phyloP scores from a whole-genome alignment of 2,797 vertebrate species.

The Lagodon rhomboides region DNA sequence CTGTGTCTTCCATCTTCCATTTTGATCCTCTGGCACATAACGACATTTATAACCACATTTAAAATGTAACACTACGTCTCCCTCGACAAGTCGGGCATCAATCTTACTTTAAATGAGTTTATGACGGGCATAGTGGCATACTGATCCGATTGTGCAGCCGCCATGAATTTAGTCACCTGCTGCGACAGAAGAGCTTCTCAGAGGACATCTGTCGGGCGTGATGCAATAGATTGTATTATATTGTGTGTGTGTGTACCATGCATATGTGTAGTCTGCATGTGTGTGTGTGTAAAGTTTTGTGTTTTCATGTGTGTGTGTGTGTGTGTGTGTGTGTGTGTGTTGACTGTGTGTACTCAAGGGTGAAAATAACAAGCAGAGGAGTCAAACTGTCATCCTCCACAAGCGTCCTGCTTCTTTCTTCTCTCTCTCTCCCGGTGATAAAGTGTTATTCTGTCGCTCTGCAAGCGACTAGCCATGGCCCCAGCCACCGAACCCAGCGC shows the following conservation, averaged over 20 bases:
- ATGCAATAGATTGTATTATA: slow-evolving; percentile 11
- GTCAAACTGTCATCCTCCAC: slow-evolving; percentile 70
- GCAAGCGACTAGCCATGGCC: slow-evolving; percentile 52
- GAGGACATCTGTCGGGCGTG: slow-evolving; percentile 31
- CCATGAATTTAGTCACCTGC: slow-evolving; percentile 39
- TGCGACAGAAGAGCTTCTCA: slow-evolving; percentile 25
- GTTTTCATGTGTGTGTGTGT: slow-evolving; percentile 32
- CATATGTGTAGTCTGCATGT: slow-evolving; percentile 14
- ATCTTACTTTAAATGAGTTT: slow-evolving; percentile 57
- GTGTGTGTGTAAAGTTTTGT: slow-evolving; percentile 10
- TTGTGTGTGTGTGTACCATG: not conserved
- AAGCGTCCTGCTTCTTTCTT: slow-evolving; percentile 52
- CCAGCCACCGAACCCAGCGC: slow-evolving; percentile 52
- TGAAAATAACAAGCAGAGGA: slow-evolving; percentile 79
- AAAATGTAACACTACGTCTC: slow-evolving; percentile 61
- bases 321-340: slow-evolving; percentile 48
- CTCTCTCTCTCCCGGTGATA: slow-evolving; percentile 67
- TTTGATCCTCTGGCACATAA: slow-evolving; percentile 63
- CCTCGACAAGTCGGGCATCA: slow-evolving; percentile 56
- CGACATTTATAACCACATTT: slow-evolving; percentile 68
- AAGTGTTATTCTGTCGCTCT: slow-evolving; percentile 70
- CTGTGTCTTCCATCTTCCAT: slow-evolving; percentile 58
- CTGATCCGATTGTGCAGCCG: slow-evolving; percentile 15
- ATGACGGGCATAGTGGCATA: slow-evolving; percentile 32
- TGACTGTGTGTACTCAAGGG: slow-evolving; percentile 64